phyloP scores from a whole-genome alignment of 2,113 vertebrate species.

The Xenotilapia caudafasciata region DNA sequence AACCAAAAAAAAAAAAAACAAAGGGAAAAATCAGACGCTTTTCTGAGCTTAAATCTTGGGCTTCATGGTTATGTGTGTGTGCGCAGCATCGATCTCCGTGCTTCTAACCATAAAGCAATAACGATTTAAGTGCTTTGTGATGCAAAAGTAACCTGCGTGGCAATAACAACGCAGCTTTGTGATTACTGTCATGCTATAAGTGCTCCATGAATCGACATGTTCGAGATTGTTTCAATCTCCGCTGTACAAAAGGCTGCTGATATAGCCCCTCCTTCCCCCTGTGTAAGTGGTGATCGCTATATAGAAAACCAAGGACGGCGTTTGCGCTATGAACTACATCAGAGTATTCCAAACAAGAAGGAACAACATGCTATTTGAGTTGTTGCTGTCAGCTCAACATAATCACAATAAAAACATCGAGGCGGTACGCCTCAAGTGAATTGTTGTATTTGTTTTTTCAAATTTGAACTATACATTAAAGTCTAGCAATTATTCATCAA shows the following conservation, averaged over 20 bases:
- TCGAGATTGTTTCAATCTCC: slow-evolving; percentile 32
- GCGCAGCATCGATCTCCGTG: slow-evolving; percentile 44
- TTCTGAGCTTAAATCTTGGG: slow-evolving; percentile 50
- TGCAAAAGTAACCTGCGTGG: slow-evolving; percentile 58
- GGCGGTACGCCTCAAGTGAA: background rate
- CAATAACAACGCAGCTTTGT: slow-evolving; percentile 70
- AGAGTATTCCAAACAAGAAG: background rate
- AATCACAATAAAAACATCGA: background rate
- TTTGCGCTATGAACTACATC: background rate
- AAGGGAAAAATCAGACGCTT: background rate
- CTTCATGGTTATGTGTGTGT: slow-evolving; percentile 55
- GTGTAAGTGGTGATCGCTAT: slow-evolving; percentile 19
- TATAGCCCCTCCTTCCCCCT: slow-evolving; percentile 26
- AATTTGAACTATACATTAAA: slow-evolving; percentile 23
- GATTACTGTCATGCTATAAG: slow-evolving; percentile 46
- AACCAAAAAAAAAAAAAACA: background rate
- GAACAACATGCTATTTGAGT: background rate
- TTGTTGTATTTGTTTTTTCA: background rate
- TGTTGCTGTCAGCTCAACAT: slow-evolving; percentile 3
- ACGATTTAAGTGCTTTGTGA: slow-evolving; percentile 62
- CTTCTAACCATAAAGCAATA: slow-evolving; percentile 73
- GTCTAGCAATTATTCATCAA: slow-evolving; percentile 49
- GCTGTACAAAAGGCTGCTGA: slow-evolving; percentile 58
- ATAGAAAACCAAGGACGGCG: slow-evolving; percentile 19
- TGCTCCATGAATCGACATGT: slow-evolving; percentile 35